Conservation (phyloP, 2,797 vertebrate genomes). For the Typhlichthys eigenmanni region DNA sequence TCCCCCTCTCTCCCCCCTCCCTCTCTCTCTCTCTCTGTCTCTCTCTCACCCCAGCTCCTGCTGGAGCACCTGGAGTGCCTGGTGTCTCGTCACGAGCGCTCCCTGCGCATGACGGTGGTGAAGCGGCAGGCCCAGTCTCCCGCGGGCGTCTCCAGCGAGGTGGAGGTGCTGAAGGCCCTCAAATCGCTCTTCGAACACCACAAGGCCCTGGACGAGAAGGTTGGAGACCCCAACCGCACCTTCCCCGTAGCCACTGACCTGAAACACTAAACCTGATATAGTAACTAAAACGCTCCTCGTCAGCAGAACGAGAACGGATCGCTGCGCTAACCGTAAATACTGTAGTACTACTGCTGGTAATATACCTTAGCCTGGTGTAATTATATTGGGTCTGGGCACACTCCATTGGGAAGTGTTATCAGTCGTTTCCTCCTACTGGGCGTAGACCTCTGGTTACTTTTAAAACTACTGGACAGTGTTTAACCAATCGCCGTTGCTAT, state of each 20-base stretch:
- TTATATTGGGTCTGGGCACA: no score
- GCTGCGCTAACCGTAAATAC: no score
- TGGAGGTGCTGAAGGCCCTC: slow-evolving; percentile 94
- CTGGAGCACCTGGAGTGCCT: slow-evolving; percentile 90
- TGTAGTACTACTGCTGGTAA: no score
- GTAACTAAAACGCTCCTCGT: no score
- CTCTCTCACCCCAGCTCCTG: slow-evolving; percentile 72
- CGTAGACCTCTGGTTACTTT: no score
- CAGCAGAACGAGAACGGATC: no score
- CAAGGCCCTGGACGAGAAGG: slow-evolving; percentile 95
- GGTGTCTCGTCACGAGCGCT: slow-evolving; percentile 90
- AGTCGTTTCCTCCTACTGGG: no score
- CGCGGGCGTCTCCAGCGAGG: slow-evolving; percentile 92
- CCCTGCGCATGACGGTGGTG: slow-evolving; percentile 91
- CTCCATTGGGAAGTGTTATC: no score
- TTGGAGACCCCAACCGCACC: slow-evolving; percentile 43
- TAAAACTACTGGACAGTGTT: no score
- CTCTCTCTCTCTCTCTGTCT: background rate
- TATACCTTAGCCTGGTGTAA: no score
- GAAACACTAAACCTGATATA: no score
- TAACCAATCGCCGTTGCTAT: no score
- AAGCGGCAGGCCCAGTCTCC: slow-evolving; percentile 91
- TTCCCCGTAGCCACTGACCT: background rate
- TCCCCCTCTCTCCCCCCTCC: slow-evolving; percentile 5
- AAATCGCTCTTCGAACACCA: slow-evolving; percentile 96